phyloP scores from a whole-genome alignment of 2,113 vertebrate species.

The Pluvialis apricaria region DNA sequence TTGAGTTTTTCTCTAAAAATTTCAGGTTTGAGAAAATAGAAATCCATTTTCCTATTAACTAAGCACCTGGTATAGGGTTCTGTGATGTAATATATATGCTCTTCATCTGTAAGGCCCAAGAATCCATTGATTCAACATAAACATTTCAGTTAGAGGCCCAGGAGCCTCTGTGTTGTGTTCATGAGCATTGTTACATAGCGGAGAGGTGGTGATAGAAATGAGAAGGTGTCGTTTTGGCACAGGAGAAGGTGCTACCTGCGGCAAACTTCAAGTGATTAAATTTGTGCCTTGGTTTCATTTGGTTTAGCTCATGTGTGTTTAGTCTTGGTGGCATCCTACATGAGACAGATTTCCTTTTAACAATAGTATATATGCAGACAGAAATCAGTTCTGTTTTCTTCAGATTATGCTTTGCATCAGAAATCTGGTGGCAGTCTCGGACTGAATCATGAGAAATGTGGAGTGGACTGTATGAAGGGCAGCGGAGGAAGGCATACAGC shows the following conservation, averaged over 20 bases:
- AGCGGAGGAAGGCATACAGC: accelerated
- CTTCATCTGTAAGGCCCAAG: not conserved
- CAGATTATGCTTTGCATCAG: not conserved
- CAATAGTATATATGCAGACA: not conserved
- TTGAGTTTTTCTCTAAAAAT: not conserved
- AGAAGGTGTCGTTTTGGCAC: not conserved
- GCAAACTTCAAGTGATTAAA: not conserved
- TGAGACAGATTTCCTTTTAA: not conserved
- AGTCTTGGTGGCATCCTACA: not conserved
- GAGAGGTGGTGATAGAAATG: not conserved
- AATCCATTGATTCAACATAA: not conserved
- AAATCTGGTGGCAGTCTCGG: not conserved
- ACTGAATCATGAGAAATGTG: not conserved
- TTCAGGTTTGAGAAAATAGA: not conserved
- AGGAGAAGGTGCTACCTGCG: not conserved
- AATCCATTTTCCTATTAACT: not conserved
- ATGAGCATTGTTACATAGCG: not conserved
- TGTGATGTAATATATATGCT: not conserved
- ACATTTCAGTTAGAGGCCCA: not conserved
- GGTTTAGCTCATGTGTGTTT: not conserved
- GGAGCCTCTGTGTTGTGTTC: not conserved
- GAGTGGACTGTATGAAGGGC: no score
- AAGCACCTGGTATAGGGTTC: not conserved
- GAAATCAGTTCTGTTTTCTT: not conserved
- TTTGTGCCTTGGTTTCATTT: not conserved